Evolutionary conservation across 2,888 invertebrate genomes (phyloP).

Genomic region (Sussaba pulchella): DNA sequence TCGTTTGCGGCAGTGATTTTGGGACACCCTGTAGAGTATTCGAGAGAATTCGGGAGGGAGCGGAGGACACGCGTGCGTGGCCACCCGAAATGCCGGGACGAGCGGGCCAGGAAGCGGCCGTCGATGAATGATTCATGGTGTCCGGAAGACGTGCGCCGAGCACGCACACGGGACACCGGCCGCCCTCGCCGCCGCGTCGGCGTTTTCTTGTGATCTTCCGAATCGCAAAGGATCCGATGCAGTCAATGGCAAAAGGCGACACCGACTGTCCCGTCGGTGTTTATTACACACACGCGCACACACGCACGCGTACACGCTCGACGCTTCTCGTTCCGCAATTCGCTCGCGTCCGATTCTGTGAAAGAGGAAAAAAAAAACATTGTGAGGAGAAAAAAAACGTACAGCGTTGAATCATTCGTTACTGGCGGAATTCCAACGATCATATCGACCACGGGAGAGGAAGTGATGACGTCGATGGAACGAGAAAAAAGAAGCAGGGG

Average conservation of each 20-base stretch:
- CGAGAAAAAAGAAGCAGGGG: slow-evolving; percentile 4
- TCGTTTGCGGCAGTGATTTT: too few relatives aligned
- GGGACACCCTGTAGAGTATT: too few relatives aligned
- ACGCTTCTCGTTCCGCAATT: slow-evolving; percentile 1
- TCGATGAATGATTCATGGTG: slow-evolving; percentile 77
- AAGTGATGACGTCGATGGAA: not conserved
- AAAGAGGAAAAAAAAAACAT: not conserved
- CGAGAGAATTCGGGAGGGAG: slow-evolving; percentile 20
- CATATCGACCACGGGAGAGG: not conserved
- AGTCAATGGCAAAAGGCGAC: not conserved
- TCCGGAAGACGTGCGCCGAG: slow-evolving; percentile 72
- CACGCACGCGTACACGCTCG: too few relatives aligned
- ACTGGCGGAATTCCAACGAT: slow-evolving; percentile 21
- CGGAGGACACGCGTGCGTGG: slow-evolving; percentile 54
- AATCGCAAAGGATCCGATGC: slow-evolving; percentile 6
- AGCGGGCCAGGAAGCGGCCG: slow-evolving; percentile 70
- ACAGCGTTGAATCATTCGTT: slow-evolving; percentile 11
- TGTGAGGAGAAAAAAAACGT: too few relatives aligned
- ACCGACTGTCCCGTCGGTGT: not conserved
- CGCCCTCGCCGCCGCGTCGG: slow-evolving; percentile 30
- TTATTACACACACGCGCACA: too few relatives aligned
- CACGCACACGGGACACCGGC: slow-evolving; percentile 66
- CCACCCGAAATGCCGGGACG: slow-evolving; percentile 50
- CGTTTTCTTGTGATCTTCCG: slow-evolving; percentile 44
- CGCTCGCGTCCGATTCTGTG: slow-evolving; percentile 3